Evolutionary conservation across 2,888 invertebrate genomes (phyloP), one percentile per base, ranked within the genome.

Genomic region (Coronaproctus castanopsis): DNA sequence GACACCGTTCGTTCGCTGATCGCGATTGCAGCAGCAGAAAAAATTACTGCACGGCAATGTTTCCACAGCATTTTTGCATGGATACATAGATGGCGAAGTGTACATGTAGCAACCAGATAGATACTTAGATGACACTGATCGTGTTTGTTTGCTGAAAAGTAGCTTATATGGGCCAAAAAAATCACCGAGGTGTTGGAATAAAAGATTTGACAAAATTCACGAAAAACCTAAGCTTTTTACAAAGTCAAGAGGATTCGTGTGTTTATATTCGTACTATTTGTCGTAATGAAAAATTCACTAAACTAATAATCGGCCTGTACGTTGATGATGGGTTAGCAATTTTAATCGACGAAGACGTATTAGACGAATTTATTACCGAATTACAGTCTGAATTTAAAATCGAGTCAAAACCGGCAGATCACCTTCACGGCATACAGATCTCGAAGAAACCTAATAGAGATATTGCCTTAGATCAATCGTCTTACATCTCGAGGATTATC

Each of bases 141-240:
- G 58, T 21, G 69, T 70, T 3, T 71, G 70, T 60, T 63, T 65
- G 51, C 62, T 71, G 14, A 64, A 65, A 19, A 65, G 64, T 60
- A 67, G 68, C 56, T 52, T 71, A 21, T 71, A 71, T 64, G 70
- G 71, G 10, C 64, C 71, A 1, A 70, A 70, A 58, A 70, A 71
- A 62, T 66, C 69, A 18, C 66, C 69, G 10, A 58, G 70, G 52
- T 67, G 66, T 51, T 71, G 71, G 70, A 68, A 70, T 61, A 59
- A 64, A 22, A 61, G 64, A n/a, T 67, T 71, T 59, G 63, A 60
- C n/a, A 52, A 63, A 14, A 68, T 67, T 59, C 55, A 69, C 3
- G 55, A 55, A 62, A 2, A 66, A 63, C 36, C 63, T 65, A 48
- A 63, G 66, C 22, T 65, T 70, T 22, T 60, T 65, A 49, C 61